phyloP scores from a whole-genome alignment of 2,113 vertebrate species.

The Azemiops feae region DNA sequence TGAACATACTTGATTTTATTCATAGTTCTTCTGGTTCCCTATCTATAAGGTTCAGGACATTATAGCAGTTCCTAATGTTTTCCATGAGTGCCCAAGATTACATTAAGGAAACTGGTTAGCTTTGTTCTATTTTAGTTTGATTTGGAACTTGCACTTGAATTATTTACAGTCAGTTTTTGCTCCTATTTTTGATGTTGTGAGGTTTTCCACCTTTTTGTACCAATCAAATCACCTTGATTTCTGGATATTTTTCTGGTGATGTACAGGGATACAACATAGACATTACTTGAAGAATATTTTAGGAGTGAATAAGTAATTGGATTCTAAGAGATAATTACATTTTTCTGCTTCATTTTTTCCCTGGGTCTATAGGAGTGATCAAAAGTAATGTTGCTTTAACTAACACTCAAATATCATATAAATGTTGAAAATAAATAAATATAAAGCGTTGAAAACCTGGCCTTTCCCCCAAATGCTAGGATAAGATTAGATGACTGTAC shows the following conservation, averaged over 20 bases:
- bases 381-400: slow-evolving; percentile 40
- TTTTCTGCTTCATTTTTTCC: neutral
- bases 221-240: neutral
- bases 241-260: neutral
- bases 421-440: neutral
- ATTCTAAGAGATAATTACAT: neutral
- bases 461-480: neutral
- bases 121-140: neutral
- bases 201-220: neutral
- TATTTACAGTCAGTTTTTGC: neutral
- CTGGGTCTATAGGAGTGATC: neutral
- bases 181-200: neutral
- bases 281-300: neutral
- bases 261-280: neutral
- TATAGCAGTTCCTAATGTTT: neutral
- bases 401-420: slow-evolving; percentile 5
- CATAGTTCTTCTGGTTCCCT: neutral
- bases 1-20: neutral
- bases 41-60: neutral
- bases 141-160: neutral
- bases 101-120: neutral
- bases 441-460: neutral
- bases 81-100: neutral
- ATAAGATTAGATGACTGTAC: neutral
- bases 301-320: neutral